Evolutionary conservation across 2,797 vertebrate species (phyloP).

Genomic region (Sciurus vulgaris): DNA sequence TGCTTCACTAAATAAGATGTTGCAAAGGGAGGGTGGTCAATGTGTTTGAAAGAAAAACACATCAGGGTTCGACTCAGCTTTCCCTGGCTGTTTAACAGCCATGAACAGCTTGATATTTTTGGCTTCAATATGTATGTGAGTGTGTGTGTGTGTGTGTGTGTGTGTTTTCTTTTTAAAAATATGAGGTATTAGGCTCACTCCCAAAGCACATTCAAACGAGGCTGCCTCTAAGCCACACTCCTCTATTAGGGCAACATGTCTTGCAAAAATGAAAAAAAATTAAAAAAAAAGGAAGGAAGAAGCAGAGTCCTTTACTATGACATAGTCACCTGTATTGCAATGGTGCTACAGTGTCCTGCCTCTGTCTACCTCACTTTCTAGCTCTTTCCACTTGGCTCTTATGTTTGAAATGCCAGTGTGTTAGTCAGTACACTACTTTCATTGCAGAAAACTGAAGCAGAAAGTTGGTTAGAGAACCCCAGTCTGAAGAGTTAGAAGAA

Average conservation of each 20-base stretch:
- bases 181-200: slow-evolving; percentile 87
- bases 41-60: slow-evolving; percentile 88
- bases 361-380: not conserved
- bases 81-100: slow-evolving; percentile 88
- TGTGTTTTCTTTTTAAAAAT: slow-evolving; percentile 85
- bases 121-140: slow-evolving; percentile 86
- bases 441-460: not conserved
- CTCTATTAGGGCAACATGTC: slow-evolving; percentile 83
- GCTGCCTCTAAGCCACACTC: slow-evolving; percentile 83
- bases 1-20: slow-evolving; percentile 85
- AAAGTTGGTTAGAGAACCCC: fast-evolving
- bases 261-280: slow-evolving; percentile 14
- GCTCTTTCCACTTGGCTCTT: fast-evolving
- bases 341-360: not conserved
- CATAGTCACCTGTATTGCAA: slow-evolving; percentile 29
- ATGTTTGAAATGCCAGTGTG: fast-evolving
- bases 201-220: slow-evolving; percentile 89
- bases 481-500: not conserved
- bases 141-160: slow-evolving; percentile 82
- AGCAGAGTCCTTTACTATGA: not conserved
- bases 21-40: slow-evolving; percentile 86
- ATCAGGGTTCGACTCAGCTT: slow-evolving; percentile 85
- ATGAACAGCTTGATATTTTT: slow-evolving; percentile 89
- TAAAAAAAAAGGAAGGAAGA: not conserved
- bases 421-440: not conserved